Evolutionary conservation across 2,888 invertebrate genomes (phyloP).

Genomic region (Nebria salina): DNA sequence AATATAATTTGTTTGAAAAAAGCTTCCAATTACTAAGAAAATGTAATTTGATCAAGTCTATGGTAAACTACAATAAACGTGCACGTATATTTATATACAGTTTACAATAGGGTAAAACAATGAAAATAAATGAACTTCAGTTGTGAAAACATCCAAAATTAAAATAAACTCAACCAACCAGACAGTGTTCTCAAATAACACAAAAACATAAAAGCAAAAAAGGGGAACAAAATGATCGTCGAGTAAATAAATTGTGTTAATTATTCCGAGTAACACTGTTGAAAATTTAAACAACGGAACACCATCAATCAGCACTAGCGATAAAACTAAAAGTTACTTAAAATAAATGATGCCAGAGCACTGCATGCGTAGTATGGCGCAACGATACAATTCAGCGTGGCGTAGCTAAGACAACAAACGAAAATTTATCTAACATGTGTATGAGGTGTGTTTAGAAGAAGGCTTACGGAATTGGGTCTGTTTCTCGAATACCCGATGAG

Average conservation of each 20-base stretch:
- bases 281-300: slow-evolving; percentile 43
- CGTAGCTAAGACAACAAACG: slow-evolving; percentile 37
- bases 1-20: too few relatives aligned
- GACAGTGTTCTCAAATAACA: slow-evolving; percentile 22
- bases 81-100: neutral
- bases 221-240: slow-evolving; percentile 34
- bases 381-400: slow-evolving; percentile 18
- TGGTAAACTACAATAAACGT: slow-evolving; percentile 20
- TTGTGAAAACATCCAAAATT: slow-evolving; percentile 21
- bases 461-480: slow-evolving; percentile 12
- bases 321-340: slow-evolving; percentile 43
- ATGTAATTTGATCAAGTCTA: slow-evolving; percentile 17
- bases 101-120: neutral
- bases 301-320: slow-evolving; percentile 39
- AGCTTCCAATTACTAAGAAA: neutral
- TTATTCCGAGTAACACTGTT: slow-evolving; percentile 43
- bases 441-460: slow-evolving; percentile 23
- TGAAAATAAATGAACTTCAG: slow-evolving; percentile 1
- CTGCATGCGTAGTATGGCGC: neutral
- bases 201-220: slow-evolving; percentile 21
- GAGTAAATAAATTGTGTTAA: slow-evolving; percentile 45
- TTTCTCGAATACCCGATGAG: slow-evolving; percentile 16
- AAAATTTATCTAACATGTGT: slow-evolving; percentile 44
- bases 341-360: slow-evolving; percentile 34
- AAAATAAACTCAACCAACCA: slow-evolving; percentile 38